Evolutionary conservation across 2,113 vertebrate genomes (phyloP).

Genomic region (Ammodytes dubius): DNA sequence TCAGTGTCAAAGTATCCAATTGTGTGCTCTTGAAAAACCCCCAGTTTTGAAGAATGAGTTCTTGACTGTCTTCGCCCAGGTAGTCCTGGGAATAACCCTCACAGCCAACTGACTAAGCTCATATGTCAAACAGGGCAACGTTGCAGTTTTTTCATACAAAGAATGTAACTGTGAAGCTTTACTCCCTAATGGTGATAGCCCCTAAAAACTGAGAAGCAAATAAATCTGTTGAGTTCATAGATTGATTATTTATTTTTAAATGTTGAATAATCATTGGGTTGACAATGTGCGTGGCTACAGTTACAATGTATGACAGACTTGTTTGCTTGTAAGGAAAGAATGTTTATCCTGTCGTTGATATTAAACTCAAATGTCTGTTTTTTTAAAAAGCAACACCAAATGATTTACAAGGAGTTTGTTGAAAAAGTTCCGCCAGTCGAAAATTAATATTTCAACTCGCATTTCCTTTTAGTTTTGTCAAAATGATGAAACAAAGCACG

Average conservation of each 20-base stretch:
- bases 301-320: conserved; percentile 19
- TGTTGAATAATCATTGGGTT: conserved; percentile 34
- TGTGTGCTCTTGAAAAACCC: conserved; percentile 57
- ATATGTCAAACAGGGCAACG: conserved; percentile 40
- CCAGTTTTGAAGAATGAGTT: conserved; percentile 58
- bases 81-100: conserved; percentile 45
- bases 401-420: conserved; percentile 54
- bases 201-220: conserved; percentile 35
- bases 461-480: conserved; percentile 70
- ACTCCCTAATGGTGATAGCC: conserved; percentile 29
- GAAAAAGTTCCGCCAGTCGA: conserved; percentile 57
- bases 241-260: neutral
- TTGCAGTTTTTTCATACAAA: conserved; percentile 7
- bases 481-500: conserved; percentile 68
- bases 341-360: conserved; percentile 49
- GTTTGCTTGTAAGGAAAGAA: conserved; percentile 48
- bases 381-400: conserved; percentile 34
- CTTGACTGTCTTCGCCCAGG: conserved; percentile 61
- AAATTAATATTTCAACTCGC: conserved; percentile 69
- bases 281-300: conserved; percentile 18
- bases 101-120: conserved; percentile 55
- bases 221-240: neutral
- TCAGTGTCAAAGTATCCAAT: conserved; percentile 66
- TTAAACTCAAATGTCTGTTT: conserved; percentile 49
- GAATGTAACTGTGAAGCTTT: conserved; percentile 32